Conservation (phyloP, 2,113 vertebrate species). For the Delphinus delphis region DNA sequence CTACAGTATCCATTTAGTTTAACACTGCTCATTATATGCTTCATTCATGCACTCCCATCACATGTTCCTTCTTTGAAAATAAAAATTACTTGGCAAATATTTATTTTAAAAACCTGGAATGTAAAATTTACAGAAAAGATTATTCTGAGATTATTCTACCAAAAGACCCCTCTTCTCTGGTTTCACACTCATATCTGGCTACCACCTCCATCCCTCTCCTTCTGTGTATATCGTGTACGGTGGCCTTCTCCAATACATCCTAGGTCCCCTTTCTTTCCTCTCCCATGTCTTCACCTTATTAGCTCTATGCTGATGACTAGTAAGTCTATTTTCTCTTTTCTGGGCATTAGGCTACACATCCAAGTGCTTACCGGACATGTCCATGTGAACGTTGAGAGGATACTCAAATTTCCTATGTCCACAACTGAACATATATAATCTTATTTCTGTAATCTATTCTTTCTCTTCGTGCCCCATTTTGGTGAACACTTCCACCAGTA, state of each 20-base stretch:
- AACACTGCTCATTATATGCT: neutral
- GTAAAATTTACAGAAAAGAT: neutral
- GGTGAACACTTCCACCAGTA: neutral
- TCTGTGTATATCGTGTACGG: neutral
- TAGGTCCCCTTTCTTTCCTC: neutral
- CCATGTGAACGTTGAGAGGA: neutral
- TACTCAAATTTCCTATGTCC: neutral
- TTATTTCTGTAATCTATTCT: neutral
- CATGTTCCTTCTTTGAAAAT: neutral
- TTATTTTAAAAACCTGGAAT: neutral
- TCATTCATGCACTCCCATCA: neutral
- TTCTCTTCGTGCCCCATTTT: neutral
- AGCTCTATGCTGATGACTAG: neutral
- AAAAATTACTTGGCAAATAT: neutral
- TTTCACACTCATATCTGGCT: neutral
- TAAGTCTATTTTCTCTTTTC: neutral
- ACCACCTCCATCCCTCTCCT: neutral
- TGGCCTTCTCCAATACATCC: neutral
- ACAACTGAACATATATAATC: fast-evolving
- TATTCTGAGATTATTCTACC: neutral
- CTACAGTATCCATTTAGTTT: neutral
- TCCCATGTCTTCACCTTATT: neutral
- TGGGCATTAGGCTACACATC: neutral
- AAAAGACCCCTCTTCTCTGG: neutral
- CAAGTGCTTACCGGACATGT: neutral